phyloP scores from a whole-genome alignment of 1,140 invertebrate genomes.

The Lamellibrachia luymesi region DNA sequence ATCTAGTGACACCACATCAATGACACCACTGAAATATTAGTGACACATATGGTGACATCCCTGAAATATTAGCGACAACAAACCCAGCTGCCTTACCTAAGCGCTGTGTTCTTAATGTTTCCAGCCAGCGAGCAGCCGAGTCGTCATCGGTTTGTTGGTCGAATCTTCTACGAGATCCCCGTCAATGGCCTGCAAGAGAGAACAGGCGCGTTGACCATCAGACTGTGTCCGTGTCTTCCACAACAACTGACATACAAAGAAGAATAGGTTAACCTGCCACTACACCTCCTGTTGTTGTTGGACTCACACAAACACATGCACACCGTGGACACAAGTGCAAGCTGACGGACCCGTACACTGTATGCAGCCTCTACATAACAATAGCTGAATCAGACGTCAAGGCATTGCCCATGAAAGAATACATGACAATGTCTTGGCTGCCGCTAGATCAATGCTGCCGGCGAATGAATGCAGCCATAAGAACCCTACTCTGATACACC shows the following conservation, averaged over 20 bases:
- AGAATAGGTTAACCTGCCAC: not conserved
- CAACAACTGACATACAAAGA: not conserved
- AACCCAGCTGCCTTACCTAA: not conserved
- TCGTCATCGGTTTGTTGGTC: not conserved
- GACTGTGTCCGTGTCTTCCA: not conserved
- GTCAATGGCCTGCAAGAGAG: not conserved
- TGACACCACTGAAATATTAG: not conserved
- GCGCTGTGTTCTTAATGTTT: not conserved
- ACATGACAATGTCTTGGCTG: constrained; percentile 4
- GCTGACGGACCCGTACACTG: not conserved
- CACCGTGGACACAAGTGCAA: not conserved
- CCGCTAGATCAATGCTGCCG: not conserved
- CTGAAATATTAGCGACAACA: not conserved
- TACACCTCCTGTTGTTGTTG: not conserved
- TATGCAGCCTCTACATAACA: not conserved
- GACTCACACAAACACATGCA: not conserved
- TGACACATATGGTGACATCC: not conserved
- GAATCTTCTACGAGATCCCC: not conserved
- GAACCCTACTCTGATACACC: not conserved
- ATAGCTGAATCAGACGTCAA: not conserved
- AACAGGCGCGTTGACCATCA: not conserved
- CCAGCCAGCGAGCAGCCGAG: not conserved
- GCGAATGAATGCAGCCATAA: not conserved
- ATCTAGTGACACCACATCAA: not conserved
- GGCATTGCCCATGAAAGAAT: not conserved